Conservation (phyloP, 2,888 invertebrate genomes). For the Barypeithes pellucidus region DNA sequence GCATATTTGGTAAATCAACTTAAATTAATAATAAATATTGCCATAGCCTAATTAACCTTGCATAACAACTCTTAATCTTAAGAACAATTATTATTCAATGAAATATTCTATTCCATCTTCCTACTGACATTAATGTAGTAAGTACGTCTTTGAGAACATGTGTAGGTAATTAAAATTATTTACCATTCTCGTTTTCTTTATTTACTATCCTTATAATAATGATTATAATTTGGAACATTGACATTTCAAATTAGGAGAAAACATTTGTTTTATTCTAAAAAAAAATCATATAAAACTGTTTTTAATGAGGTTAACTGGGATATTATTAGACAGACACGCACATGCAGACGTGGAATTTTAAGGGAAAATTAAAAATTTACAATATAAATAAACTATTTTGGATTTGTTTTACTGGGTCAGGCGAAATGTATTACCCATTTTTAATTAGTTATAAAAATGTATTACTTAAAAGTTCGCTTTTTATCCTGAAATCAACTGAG, state of each 20-base stretch:
- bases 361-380: not conserved
- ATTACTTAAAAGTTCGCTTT: no score
- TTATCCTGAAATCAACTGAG: no score
- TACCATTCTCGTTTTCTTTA: not conserved
- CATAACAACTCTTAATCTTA: constrained; percentile 21
- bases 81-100: constrained; percentile 28
- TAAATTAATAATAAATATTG: constrained; percentile 46
- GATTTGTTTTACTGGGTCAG: no score
- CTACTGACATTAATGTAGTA: constrained; percentile 1
- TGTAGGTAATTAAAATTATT: constrained; percentile 7
- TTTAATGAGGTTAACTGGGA: constrained; percentile 16
- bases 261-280: constrained; percentile 7
- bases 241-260: constrained; percentile 16
- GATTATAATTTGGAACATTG: constrained; percentile 14
- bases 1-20: constrained; percentile 33
- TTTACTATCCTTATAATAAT: constrained; percentile 4
- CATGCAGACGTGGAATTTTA: not conserved
- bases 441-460: no score
- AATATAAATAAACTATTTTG: no score
- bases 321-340: not conserved
- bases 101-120: constrained; percentile 37
- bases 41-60: constrained; percentile 41
- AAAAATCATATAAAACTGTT: not conserved
- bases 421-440: no score
- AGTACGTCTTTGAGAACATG: not conserved